phyloP scores from a whole-genome alignment of 2,888 invertebrate species.

The Colletes collaris region DNA sequence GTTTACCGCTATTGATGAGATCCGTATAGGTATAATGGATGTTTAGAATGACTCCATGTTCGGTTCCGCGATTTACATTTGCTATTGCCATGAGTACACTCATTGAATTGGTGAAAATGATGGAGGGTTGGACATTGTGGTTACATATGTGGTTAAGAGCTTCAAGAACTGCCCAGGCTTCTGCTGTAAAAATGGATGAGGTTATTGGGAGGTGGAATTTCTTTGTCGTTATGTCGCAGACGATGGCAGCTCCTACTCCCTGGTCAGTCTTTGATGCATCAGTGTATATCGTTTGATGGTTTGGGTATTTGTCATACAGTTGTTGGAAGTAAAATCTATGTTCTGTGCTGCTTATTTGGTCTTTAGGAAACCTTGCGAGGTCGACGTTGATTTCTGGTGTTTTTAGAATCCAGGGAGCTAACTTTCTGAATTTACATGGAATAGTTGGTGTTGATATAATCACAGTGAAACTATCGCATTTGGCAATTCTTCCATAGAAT shows the following conservation, averaged over 20 bases:
- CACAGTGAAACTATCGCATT: too few relatives aligned
- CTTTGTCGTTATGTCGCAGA: not conserved
- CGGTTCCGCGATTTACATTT: not conserved
- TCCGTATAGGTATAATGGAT: not conserved
- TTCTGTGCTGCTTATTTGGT: not conserved
- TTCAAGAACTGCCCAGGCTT: too few relatives aligned
- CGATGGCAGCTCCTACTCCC: not conserved
- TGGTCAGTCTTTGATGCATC: constrained; percentile 2
- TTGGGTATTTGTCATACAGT: not conserved
- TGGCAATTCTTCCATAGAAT: too few relatives aligned
- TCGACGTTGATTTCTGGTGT: too few relatives aligned
- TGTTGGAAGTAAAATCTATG: not conserved
- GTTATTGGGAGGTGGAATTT: too few relatives aligned
- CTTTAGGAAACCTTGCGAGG: too few relatives aligned
- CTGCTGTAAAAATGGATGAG: too few relatives aligned
- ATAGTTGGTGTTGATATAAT: too few relatives aligned
- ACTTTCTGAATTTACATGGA: too few relatives aligned
- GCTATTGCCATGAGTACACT: not conserved
- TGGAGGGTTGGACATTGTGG: too few relatives aligned
- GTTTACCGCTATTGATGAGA: not conserved
- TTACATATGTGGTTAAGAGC: too few relatives aligned
- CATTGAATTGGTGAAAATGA: not conserved
- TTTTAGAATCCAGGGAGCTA: too few relatives aligned
- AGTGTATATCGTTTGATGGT: not conserved
- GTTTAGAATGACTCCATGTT: not conserved